These are phyloP conservation scores for Heliconius cydno DNA, from an alignment of 2,888 invertebrate genomes.

Conservation along the genomic window DNA sequence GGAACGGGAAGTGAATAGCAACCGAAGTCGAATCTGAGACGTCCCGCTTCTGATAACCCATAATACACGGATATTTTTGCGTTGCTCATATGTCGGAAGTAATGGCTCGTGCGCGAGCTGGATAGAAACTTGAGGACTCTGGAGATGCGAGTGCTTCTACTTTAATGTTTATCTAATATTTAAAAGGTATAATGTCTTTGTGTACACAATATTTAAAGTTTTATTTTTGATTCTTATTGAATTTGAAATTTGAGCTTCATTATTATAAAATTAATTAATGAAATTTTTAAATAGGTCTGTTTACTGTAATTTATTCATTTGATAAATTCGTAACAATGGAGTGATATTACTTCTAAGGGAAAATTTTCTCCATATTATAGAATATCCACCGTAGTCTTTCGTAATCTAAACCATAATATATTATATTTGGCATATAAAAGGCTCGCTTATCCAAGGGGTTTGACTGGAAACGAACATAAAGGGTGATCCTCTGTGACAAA, in stretches of 20 bases:
- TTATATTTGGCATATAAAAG: constrained; percentile 84
- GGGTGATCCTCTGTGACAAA: constrained; percentile 84
- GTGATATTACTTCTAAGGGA: not conserved
- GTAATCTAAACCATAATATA: constrained; percentile 82
- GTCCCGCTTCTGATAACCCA: constrained; percentile 80
- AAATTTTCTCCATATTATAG: not conserved
- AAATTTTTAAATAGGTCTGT: not conserved
- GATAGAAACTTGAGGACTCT: constrained; percentile 56
- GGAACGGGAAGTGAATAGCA: constrained; percentile 72
- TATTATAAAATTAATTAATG: not conserved
- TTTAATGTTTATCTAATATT: not conserved
- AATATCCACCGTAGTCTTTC: constrained; percentile 65
- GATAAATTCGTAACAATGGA: not conserved
- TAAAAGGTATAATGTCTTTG: constrained; percentile 45
- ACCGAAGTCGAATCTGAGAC: constrained; percentile 62
- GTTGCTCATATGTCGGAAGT: constrained; percentile 83
- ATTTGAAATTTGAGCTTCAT: not conserved
- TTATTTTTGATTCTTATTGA: not conserved
- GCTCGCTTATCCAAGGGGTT: constrained; percentile 84
- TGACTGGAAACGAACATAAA: constrained; percentile 84
- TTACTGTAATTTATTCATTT: not conserved
- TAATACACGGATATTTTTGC: constrained; percentile 83
- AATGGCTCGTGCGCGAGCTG: constrained; percentile 72
- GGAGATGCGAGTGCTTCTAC: not conserved
- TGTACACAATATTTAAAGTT: constrained; percentile 2